Evolutionary conservation across 2,113 vertebrate genomes (phyloP), one percentile per base, ranked within the genome.

Genomic region (Sisor rabdophorus): DNA sequence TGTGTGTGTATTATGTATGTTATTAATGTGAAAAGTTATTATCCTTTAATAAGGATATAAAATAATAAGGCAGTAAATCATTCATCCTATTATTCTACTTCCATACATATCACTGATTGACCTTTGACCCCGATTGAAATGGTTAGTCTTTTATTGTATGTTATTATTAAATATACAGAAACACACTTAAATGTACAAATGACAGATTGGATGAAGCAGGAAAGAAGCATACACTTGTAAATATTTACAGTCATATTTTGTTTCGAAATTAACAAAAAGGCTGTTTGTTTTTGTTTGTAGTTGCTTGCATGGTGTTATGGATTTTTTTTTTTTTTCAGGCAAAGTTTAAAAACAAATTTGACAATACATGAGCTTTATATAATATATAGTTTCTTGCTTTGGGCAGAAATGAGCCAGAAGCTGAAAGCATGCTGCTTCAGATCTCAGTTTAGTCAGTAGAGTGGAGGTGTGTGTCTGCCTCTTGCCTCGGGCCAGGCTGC

Each of bases 91-190:
- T 36, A 36, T 36, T 36, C n/a, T 63, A 17, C 15, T 36, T 36
- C 32, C 32, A 36, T 36, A n/a, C n/a, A n/a, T n/a, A n/a, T n/a
- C n/a, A n/a, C n/a, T n/a, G n/a, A n/a, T n/a, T 68, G 74, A 76
- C 22, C 19, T 15, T 24, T 17, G 28, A 77, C 44, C 55, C 48
- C 52, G 22, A 28, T 11, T 74, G 60, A 77, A 80, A 84, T 53
- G 47, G 75, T 80, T 83, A 73, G 61, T 79, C 32, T 75, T 91
- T 91, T 90, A 91, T 90, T 92, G 84, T 85, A 84, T 86, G 87
- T 61, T 86, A 89, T 91, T 86, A 89, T 91, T 91, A 90, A 90
- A 90, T 90, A 90, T 79, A 28, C 63, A 81, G 82, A 58, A 69
- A 47, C 84, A 76, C 85, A 86, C 82, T 87, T 84, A 85, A 86